phyloP scores from a whole-genome alignment of 2,888 invertebrate species.

The Temnothorax unifasciatus region DNA sequence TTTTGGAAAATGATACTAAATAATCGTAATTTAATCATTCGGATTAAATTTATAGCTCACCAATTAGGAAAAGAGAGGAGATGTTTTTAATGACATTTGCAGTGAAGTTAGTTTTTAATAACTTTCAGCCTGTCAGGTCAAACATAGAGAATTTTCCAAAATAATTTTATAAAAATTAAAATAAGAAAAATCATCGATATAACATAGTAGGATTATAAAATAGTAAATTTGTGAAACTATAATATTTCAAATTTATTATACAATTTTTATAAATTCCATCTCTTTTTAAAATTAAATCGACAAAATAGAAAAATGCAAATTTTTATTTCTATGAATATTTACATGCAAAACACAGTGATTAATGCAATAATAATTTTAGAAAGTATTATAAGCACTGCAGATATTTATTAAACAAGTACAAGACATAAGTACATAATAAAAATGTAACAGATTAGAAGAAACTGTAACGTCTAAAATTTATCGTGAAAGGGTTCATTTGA shows the following conservation, averaged over 20 bases:
- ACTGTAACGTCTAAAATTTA: slow-evolving; percentile 23
- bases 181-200: too few relatives aligned
- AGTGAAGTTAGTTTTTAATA: slow-evolving; percentile 36
- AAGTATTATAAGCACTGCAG: not conserved
- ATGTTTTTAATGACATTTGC: not conserved
- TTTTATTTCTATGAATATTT: not conserved
- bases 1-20: slow-evolving; percentile 49
- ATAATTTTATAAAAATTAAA: not conserved
- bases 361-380: slow-evolving; percentile 12
- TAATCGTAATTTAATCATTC: slow-evolving; percentile 7
- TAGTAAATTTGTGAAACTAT: too few relatives aligned
- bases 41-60: not conserved
- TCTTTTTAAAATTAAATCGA: not conserved
- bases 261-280: not conserved
- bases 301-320: not conserved
- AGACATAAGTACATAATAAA: not conserved
- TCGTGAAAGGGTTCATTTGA: slow-evolving; percentile 34
- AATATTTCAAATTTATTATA: not conserved
- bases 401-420: slow-evolving; percentile 28
- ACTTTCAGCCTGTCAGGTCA: not conserved
- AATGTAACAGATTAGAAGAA: not conserved
- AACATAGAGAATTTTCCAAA: not conserved
- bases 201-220: too few relatives aligned
- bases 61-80: not conserved
- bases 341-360: not conserved